Evolutionary conservation across 2,113 vertebrate genomes (phyloP), one percentile per base, ranked within the genome.

Genomic region (Polypterus bichir): DNA sequence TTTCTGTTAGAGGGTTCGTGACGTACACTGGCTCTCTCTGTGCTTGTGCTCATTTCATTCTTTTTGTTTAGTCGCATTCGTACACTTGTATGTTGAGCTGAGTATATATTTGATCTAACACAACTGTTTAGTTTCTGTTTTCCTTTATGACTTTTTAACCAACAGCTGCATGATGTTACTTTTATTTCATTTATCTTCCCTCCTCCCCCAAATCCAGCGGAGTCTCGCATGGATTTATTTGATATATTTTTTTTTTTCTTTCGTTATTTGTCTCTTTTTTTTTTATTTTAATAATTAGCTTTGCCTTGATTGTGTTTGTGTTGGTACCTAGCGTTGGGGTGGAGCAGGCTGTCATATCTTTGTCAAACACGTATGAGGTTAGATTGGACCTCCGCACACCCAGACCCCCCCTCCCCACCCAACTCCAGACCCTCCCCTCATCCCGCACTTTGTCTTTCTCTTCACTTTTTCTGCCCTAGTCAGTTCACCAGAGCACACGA

Each of bases 1-100:
- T 88, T 82, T 85, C 81, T 84, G 82, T 88, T 89, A 91, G 85
- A 88, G 77, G 86, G 85, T 83, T 88, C 83, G 83, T 76, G 85
- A 90, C 87, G 89, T 89, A 86, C 92, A 91, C 93, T 86, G 90
- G 86, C 78, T 82, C 80, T 70, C 68, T 71, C 67, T 70, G 72
- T 86, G 83, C 78, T 78, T 79, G 77, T 75, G 63, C 76, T 78
- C 82, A 82, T 79, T 69, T 85, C 77, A 82, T 74, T 63, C 63
- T 67, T 69, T 64, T 81, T 53, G 48, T 60, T 70, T 64, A 74
- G 65, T 76, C 77, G 59, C 76, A 72, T 71, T 74, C 60, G 47
- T 45, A 44, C 56, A 62, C 59, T 51, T 57, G 48, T 66, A 47
- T 64, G 45, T 48, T 54, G 51, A 62, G 55, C 47, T 59, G 52